These are phyloP conservation scores for Frieseomelitta varia DNA, from an alignment of 1,140 invertebrate species.

Conservation along the genomic window DNA sequence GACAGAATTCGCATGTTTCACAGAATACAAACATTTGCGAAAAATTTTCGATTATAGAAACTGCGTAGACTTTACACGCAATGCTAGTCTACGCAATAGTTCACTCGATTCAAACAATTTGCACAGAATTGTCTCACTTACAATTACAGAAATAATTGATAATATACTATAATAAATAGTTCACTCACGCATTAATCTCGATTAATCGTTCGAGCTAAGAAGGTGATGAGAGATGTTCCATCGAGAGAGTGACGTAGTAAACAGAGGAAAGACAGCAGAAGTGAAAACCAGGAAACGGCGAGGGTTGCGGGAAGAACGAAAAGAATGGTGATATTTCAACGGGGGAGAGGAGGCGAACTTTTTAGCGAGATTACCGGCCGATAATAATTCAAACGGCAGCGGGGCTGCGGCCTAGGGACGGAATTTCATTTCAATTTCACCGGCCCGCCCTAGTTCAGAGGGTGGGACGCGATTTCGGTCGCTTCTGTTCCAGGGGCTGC, in stretches of 20 bases:
- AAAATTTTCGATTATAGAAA: too few species aligned
- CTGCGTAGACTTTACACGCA: too few species aligned
- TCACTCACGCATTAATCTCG: not conserved
- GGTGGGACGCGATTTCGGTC: constrained; percentile 22
- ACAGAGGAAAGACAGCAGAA: not conserved
- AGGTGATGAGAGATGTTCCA: not conserved
- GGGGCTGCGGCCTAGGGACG: constrained; percentile 15
- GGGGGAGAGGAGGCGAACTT: constrained; percentile 18
- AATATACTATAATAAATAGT: too few species aligned
- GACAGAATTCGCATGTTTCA: too few species aligned
- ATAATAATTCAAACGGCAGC: constrained; percentile 31
- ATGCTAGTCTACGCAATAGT: too few species aligned
- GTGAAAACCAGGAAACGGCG: constrained; percentile 3
- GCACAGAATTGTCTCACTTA: too few species aligned
- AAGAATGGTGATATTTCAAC: constrained; percentile 26
- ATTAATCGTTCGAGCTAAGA: not conserved
- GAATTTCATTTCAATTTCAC: constrained; percentile 33
- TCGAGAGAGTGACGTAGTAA: too few species aligned
- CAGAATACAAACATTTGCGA: too few species aligned
- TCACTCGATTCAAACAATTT: too few species aligned
- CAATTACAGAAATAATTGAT: too few species aligned
- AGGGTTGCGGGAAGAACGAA: not conserved
- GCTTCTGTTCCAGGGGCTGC: constrained; percentile 9
- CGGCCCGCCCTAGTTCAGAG: not conserved
- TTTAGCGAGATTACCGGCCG: constrained; percentile 37